Evolutionary conservation across 2,113 vertebrate species (phyloP).

Genomic region (Regulus satrapa): DNA sequence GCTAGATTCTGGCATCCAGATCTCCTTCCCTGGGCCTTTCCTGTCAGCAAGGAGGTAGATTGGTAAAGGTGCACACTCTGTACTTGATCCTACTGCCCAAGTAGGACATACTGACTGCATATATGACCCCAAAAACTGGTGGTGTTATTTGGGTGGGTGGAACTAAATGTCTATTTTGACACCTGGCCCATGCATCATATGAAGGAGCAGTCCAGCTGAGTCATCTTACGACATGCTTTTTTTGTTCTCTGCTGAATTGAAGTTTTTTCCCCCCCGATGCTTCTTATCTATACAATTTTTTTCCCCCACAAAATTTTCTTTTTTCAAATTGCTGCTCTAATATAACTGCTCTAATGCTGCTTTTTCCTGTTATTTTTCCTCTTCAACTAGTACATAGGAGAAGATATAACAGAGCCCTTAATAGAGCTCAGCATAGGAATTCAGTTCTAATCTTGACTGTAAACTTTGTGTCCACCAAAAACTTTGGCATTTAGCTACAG

Average conservation of each 20-base stretch:
- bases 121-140: neutral
- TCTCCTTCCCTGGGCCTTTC: neutral
- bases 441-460: neutral
- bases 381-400: neutral
- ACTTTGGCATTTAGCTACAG: neutral
- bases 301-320: neutral
- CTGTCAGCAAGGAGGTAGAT: neutral
- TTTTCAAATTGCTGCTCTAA: neutral
- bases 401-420: neutral
- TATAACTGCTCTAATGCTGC: neutral
- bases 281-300: neutral
- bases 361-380: neutral
- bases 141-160: neutral
- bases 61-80: neutral
- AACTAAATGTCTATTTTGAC: neutral
- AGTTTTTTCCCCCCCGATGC: neutral
- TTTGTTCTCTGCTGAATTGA: neutral
- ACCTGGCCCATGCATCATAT: neutral
- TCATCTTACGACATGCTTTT: neutral
- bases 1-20: neutral
- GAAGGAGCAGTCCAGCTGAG: neutral
- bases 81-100: neutral
- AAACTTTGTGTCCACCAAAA: neutral
- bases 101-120: neutral
- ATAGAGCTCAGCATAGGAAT: neutral